Base-by-base conservation (phyloP, 2,113 vertebrate species). In the Isichthys henryi region DNA sequence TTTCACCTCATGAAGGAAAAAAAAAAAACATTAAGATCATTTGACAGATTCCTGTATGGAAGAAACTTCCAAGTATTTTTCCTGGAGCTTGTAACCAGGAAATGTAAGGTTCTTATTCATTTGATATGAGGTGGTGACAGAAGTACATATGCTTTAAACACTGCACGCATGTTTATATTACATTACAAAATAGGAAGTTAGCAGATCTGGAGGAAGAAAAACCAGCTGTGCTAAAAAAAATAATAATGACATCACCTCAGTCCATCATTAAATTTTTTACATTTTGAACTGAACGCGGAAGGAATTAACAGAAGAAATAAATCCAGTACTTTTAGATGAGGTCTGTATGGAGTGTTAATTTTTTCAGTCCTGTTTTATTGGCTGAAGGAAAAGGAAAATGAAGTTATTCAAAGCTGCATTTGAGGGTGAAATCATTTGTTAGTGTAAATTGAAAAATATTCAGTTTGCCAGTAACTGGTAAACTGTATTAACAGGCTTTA, bases 291-390 rank as follows among this genome's bases (percentile, higher is more conserved):
- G 90, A 87, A 89, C 91, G 90, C 88, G 89, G 90, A 91, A 86
- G 86, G 90, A 77, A 92, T 92, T 93, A 93, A 93, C 91, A 31
- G 82, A 89, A 85, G 39, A 89, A 90, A 91, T 82, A 92, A 91
- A 80, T 86, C 27, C 92, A 89, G 46, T 87, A 50, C 88, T 90
- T 62, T 50, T 77, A 90, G 89, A 91, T 85, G 88, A n/a, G 82
- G 48, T 70, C 89, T 91, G 89, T 90, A 82, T 87, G 86, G 89
- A 87, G 77, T 53, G 70, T 43, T 43, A 80, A 70, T 80, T 35
- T 80, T 19, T 80, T 39, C 27, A 19, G 35, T 80, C 15, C 35
- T 80, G 31, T 80, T 43, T 80, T 80, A 43, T 80, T 80, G 74
- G 74, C 74, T 43, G 13, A 19, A 43, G 15, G 35, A 80, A 80